Base-by-base conservation (phyloP, 2,113 vertebrate species). In the Cynocephalus volans region DNA sequence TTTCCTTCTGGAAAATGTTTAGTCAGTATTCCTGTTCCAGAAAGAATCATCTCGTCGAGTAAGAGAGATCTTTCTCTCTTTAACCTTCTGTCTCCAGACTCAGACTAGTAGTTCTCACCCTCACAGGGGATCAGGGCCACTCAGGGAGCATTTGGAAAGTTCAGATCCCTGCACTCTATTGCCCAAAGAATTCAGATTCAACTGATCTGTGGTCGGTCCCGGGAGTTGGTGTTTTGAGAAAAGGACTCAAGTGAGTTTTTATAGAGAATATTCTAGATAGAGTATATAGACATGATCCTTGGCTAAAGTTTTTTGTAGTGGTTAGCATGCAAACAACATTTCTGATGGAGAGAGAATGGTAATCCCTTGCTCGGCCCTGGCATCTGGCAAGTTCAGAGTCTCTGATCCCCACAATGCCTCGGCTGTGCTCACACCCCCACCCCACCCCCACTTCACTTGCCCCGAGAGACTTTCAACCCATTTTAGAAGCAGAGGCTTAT, bases 371-470 rank as follows among this genome's bases (percentile, higher is more conserved):
- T 79, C 11, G 72, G 24, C 10, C 31, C 52, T 31, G 14, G 17
- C 56, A 56, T 26, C 8, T 52, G 9, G 77, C n/a, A 48, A 67
- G 17, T 31, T 80, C 14, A 5, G 14, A 4, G 28, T 48, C 28
- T 31, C 18, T 52, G 67, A 19, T 54, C 41, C 10, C 52, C 26
- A 1, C 3, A 12, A 1, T 8, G 7, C 31, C 6, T 1, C 7
- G 2, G 0, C 14, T 1, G 0, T 11, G 36, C 58, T 12, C 24
- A 23, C 41, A 48, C 24, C n/a, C 19, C 2, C 13, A 3, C 21
- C 17, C 52, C 65, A n/a, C 12, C 6, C 2, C 19, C 19, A 54
- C 24, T 60, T 64, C n/a, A 65, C 4, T 3, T 6, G 12, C 6
- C 0, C 14, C 26, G 50, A 86, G 89, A 67, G 52, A 33, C 72